Conservation (phyloP, 1,140 invertebrate species). For the Trypoxylus dichotomus region DNA sequence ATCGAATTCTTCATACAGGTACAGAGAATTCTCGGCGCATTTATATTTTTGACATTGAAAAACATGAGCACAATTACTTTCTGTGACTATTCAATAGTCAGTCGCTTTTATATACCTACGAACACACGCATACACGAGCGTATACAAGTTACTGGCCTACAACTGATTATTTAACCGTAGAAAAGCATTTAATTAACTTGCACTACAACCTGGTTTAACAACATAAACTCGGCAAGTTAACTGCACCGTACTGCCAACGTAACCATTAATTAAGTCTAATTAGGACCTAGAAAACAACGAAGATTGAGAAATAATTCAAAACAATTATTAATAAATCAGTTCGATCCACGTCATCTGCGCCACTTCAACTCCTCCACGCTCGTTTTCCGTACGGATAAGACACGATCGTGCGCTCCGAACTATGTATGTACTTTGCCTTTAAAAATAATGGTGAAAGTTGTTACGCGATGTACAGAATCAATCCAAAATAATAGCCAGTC, state of each 20-base stretch:
- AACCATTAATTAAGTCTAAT: conserved; percentile 35
- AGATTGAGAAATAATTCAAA: conserved; percentile 36
- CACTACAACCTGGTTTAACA: conserved; percentile 33
- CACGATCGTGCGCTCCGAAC: neutral
- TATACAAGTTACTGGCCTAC: neutral
- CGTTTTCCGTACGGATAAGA: conserved; percentile 25
- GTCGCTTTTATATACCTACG: neutral
- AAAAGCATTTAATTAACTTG: conserved; percentile 35
- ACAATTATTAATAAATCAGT: conserved; percentile 37
- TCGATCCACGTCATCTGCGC: conserved; percentile 18
- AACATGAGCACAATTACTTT: conserved; percentile 17
- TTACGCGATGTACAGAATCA: neutral
- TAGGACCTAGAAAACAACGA: conserved; percentile 34
- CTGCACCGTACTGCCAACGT: conserved; percentile 26
- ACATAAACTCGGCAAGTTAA: conserved; percentile 23
- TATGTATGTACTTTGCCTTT: neutral
- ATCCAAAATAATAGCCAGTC: neutral
- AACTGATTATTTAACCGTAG: conserved; percentile 34
- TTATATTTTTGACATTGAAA: conserved; percentile 23
- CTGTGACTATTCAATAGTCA: conserved; percentile 17
- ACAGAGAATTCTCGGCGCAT: neutral
- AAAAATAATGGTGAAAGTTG: conserved; percentile 20
- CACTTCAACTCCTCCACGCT: conserved; percentile 4
- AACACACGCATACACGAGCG: neutral
- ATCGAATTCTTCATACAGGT: neutral